A percentile compares a stretch with the other conserved stretches of the same genome.
Conservation (phyloP, 2,888 invertebrate genomes). For the Oscheius sp. region DNA sequence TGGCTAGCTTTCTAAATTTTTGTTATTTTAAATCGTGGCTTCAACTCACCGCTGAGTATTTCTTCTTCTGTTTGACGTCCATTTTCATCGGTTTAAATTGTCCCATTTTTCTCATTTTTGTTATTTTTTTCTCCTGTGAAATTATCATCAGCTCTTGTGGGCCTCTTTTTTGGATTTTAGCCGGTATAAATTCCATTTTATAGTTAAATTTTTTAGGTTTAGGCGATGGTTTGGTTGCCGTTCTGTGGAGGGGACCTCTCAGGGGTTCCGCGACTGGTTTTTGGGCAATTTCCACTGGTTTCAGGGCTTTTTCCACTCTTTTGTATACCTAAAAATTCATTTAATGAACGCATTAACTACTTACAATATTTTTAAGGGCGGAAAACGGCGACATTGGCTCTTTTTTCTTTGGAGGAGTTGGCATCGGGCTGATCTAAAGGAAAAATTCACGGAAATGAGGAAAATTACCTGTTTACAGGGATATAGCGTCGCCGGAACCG, state of each 20-base stretch:
- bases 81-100: constrained; percentile 10
- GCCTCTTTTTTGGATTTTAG: background rate
- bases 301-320: background rate
- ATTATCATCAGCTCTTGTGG: constrained; percentile 1
- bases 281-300: background rate
- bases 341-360: background rate
- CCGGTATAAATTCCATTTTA: constrained; percentile 24
- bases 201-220: constrained; percentile 23
- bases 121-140: background rate
- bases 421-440: constrained; percentile 9
- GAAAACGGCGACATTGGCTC: constrained; percentile 8
- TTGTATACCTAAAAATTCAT: constrained; percentile 4
- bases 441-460: background rate
- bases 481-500: background rate
- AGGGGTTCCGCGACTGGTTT: background rate
- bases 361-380: constrained; percentile 16
- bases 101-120: background rate
- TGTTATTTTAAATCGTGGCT: background rate
- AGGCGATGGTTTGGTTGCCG: background rate
- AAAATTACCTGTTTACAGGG: constrained; percentile 1
- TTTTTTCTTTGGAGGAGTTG: constrained; percentile 17
- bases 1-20: constrained; percentile 26
- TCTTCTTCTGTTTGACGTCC: constrained; percentile 10
- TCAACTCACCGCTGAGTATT: constrained; percentile 6
- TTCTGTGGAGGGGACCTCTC: background rate